A percentile compares a stretch with the other conserved stretches of the same genome.
phyloP scores from a whole-genome alignment of 1,140 invertebrate genomes.

The Brachionus sp. region DNA sequence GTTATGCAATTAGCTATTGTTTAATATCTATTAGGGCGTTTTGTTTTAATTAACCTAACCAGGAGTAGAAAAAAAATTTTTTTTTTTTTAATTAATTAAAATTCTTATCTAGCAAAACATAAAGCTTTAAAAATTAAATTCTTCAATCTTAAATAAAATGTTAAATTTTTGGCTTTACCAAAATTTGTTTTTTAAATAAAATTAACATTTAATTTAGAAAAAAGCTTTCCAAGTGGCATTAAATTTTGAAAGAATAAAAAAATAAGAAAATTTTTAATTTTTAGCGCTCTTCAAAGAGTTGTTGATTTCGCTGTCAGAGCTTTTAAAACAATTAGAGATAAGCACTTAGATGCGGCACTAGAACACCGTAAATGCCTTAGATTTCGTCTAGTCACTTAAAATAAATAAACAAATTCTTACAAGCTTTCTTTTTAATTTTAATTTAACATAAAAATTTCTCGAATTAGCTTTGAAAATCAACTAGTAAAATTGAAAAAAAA shows the following conservation, averaged over 20 bases:
- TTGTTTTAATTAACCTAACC: not conserved
- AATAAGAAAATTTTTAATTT: too few species aligned
- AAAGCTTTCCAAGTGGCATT: too few species aligned
- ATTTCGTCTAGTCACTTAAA: not conserved
- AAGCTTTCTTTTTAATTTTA: not conserved
- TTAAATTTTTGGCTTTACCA: too few species aligned
- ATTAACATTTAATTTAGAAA: not conserved
- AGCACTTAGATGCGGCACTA: not conserved
- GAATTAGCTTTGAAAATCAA: not conserved
- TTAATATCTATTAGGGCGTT: not conserved
- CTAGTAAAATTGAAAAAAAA: not conserved
- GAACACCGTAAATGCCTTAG: not conserved
- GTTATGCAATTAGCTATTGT: not conserved
- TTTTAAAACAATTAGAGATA: not conserved
- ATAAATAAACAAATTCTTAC: not conserved
- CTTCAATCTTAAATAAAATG: too few species aligned
- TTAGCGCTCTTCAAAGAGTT: not conserved
- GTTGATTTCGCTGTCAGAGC: not conserved
- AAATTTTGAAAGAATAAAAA: too few species aligned
- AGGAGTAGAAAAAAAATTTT: not conserved
- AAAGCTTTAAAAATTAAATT: not conserved
- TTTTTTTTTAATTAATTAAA: too few species aligned
- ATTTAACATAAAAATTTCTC: not conserved
- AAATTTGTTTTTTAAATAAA: not conserved
- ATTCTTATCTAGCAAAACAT: not conserved